Percentiles rank a stretch among this genome's conserved stretches.
Evolutionary conservation across 92 coral and sea anemone genomes (phyloP).

Genomic region (Zoanthus solanderi): DNA sequence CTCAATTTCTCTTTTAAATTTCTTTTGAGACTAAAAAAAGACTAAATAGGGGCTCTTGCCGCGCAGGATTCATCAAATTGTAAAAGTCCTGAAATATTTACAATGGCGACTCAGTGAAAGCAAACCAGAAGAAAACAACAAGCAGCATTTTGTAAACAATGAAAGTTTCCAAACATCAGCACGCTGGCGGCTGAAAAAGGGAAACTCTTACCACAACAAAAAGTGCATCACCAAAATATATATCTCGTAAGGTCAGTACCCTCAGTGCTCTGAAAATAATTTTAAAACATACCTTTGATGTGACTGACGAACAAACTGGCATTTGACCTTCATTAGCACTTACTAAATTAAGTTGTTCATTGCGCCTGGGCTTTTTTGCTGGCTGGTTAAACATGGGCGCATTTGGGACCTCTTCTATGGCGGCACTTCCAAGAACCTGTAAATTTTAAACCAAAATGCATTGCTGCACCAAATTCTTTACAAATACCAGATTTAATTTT

Average conservation of each 20-base stretch:
- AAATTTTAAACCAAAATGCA: too few species aligned
- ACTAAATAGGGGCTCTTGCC: background rate
- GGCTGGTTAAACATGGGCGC: constrained; percentile 37
- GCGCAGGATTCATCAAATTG: background rate
- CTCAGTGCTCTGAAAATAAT: constrained; percentile 6
- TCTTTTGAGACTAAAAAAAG: background rate
- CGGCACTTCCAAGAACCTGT: too few species aligned
- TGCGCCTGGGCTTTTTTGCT: constrained; percentile 23
- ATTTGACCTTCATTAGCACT: constrained; percentile 9
- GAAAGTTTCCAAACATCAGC: background rate
- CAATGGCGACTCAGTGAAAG: constrained; percentile 5
- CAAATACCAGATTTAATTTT: too few species aligned
- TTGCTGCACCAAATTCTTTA: too few species aligned
- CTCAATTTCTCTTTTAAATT: background rate
- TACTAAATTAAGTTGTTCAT: background rate
- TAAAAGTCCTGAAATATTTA: background rate
- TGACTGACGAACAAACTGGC: constrained; percentile 16
- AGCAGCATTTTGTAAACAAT: background rate
- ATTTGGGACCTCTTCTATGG: constrained; percentile 29
- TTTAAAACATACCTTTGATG: constrained; percentile 33
- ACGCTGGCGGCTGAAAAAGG: constrained; percentile 19
- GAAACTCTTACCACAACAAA: constrained; percentile 8
- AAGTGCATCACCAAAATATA: constrained; percentile 30
- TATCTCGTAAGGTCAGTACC: constrained; percentile 7
- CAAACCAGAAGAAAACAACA: constrained; percentile 10